A percentile compares a stretch with the other conserved stretches of the same genome.
phyloP scores from a whole-genome alignment of 2,113 vertebrate species.

The Camelus bactrianus region DNA sequence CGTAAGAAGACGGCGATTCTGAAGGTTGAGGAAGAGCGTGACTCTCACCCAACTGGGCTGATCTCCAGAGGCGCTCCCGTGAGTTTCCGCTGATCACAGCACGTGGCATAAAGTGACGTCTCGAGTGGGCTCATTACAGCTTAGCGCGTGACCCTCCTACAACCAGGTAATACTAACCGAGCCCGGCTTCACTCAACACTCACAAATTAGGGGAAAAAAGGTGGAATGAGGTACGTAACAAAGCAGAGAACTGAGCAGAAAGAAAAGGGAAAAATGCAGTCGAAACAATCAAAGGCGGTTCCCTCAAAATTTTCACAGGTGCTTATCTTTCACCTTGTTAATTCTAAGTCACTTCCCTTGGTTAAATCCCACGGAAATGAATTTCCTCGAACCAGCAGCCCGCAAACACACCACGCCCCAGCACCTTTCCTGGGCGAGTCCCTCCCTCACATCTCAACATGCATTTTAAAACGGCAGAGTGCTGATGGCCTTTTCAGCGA shows the following conservation, averaged over 20 bases:
- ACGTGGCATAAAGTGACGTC: accelerated
- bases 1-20: not conserved
- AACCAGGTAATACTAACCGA: not conserved
- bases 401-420: accelerated
- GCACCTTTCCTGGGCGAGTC: not conserved
- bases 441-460: not conserved
- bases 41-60: not conserved
- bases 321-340: not conserved
- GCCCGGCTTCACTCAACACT: not conserved
- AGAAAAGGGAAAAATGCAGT: not conserved
- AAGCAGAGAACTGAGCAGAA: not conserved
- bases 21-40: not conserved
- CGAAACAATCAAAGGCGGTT: not conserved
- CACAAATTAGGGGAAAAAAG: not conserved
- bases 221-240: not conserved
- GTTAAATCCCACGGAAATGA: not conserved
- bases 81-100: not conserved
- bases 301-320: not conserved
- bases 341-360: not conserved
- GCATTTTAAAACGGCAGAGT: too few relatives aligned
- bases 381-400: not conserved
- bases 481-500: accelerated
- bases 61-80: not conserved
- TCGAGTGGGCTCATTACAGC: not conserved
- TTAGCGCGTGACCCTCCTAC: not conserved